phyloP scores from a whole-genome alignment of 2,888 invertebrate genomes.

The Saturnia japonica region DNA sequence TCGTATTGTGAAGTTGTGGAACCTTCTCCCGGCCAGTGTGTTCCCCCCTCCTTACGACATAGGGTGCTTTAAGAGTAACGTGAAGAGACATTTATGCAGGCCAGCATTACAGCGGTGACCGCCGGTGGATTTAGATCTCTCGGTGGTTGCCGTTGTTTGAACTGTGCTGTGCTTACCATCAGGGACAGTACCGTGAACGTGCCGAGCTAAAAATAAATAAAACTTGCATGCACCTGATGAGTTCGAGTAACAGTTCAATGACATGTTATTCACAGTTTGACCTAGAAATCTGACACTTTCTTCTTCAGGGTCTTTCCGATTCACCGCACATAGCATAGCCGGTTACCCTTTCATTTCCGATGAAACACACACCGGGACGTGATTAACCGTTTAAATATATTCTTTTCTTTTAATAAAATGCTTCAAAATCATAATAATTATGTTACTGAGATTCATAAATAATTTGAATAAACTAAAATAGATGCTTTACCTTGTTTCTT shows the following conservation, averaged over 20 bases:
- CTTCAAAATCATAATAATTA: background rate
- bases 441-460: background rate
- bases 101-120: too few species aligned
- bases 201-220: conserved; percentile 11
- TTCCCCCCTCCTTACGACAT: too few species aligned
- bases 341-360: conserved; percentile 38
- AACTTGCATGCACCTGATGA: conserved; percentile 50
- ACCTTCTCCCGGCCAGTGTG: too few species aligned
- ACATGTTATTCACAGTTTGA: conserved; percentile 70
- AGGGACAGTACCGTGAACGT: too few species aligned
- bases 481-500: background rate
- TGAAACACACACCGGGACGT: conserved; percentile 11
- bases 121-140: too few species aligned
- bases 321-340: conserved; percentile 59
- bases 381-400: conserved; percentile 1
- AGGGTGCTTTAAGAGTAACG: too few species aligned
- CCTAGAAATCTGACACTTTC: conserved; percentile 76
- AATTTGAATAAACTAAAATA: background rate
- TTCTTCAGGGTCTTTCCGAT: conserved; percentile 67
- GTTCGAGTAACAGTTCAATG: conserved; percentile 66
- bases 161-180: too few species aligned
- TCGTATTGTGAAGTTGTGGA: too few species aligned
- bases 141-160: too few species aligned
- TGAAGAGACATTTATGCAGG: too few species aligned
- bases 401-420: background rate